These are phyloP conservation scores for Hoplodrina blanda DNA, from an alignment of 2,888 invertebrate species.

Conservation along the genomic window DNA sequence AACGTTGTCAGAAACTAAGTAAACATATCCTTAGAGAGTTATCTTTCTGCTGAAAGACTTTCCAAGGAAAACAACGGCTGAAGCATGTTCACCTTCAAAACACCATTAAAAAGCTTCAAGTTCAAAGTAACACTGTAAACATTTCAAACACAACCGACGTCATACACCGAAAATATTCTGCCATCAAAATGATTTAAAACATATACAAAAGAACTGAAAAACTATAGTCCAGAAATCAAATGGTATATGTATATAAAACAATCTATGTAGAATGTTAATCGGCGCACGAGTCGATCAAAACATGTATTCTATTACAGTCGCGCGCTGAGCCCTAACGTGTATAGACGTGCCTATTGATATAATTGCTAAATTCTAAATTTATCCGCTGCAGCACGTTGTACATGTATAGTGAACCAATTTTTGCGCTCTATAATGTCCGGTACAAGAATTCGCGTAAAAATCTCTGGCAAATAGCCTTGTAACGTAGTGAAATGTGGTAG, in stretches of 20 bases:
- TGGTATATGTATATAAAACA: constrained; percentile 27
- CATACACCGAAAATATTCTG: constrained; percentile 19
- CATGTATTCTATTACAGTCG: constrained; percentile 56
- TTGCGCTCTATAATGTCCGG: constrained; percentile 27
- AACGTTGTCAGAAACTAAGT: no score
- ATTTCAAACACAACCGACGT: constrained; percentile 29
- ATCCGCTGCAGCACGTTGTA: constrained; percentile 18
- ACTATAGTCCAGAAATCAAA: constrained; percentile 15
- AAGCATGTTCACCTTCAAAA: constrained; percentile 25
- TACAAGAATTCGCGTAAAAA: constrained; percentile 22
- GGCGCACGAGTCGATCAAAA: constrained; percentile 63
- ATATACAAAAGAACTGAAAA: constrained; percentile 26
- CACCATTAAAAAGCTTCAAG: constrained; percentile 26
- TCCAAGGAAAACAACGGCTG: constrained; percentile 20
- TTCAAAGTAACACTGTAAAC: constrained; percentile 24
- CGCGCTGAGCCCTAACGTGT: constrained; percentile 54
- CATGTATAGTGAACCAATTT: constrained; percentile 22
- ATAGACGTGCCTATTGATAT: constrained; percentile 56
- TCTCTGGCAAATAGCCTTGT: constrained; percentile 32
- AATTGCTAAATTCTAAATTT: constrained; percentile 46
- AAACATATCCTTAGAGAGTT: not conserved
- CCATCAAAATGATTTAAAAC: constrained; percentile 51
- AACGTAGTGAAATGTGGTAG: constrained; percentile 19
- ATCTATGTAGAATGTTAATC: constrained; percentile 13
- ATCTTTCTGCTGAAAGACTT: not conserved